phyloP scores from a whole-genome alignment of 2,797 vertebrate species.

The Tamandua tetradactyla region DNA sequence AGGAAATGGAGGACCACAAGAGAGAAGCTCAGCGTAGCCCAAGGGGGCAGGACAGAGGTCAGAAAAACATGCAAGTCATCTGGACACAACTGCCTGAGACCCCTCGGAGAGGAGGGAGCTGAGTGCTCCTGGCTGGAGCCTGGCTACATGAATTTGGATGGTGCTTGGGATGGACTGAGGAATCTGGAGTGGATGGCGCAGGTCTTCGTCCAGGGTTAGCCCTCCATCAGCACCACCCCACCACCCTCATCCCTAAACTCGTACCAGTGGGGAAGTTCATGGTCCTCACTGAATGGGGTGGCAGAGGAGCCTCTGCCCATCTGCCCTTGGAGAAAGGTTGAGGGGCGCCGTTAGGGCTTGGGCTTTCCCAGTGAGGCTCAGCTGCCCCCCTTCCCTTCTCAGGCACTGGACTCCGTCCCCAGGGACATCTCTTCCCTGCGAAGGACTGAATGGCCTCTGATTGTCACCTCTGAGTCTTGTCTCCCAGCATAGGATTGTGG shows the following conservation, averaged over 20 bases:
- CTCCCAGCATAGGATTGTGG: not conserved
- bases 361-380: not conserved
- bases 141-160: not conserved
- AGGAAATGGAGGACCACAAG: not conserved
- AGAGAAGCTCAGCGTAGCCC: not conserved
- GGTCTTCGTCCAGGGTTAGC: not conserved
- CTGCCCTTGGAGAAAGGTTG: not conserved
- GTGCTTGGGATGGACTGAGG: not conserved
- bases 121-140: not conserved
- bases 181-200: not conserved
- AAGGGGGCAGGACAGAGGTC: not conserved
- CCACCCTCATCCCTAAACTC: not conserved
- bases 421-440: constrained; percentile 34
- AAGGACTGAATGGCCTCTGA: constrained; percentile 3
- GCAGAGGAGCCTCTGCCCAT: not conserved
- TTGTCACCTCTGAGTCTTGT: constrained; percentile 10
- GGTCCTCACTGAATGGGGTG: not conserved
- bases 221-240: too few relatives aligned
- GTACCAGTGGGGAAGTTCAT: not conserved
- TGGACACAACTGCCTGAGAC: not conserved
- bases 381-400: not conserved
- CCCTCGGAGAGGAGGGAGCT: not conserved
- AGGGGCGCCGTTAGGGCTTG: not conserved
- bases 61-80: not conserved
- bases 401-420: not conserved